Percentiles rank a stretch among this genome's conserved stretches.
Evolutionary conservation across 1,140 invertebrate genomes (phyloP).

Genomic region (Mactra quadrangularis): DNA sequence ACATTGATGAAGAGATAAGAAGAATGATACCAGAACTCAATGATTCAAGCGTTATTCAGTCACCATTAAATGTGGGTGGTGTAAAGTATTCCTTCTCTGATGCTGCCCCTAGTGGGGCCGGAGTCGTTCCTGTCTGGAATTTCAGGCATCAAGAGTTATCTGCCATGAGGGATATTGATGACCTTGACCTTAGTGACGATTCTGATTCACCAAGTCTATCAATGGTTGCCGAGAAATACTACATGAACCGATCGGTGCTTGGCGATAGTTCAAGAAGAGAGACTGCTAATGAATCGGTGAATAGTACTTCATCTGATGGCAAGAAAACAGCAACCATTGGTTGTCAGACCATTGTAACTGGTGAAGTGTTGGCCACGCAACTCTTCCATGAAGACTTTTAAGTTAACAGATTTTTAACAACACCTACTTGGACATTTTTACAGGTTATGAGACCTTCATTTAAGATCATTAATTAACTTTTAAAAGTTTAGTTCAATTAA

Average conservation of each 20-base stretch:
- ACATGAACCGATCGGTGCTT: slow-evolving; percentile 82
- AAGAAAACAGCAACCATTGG: slow-evolving; percentile 69
- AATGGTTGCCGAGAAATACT: slow-evolving; percentile 82
- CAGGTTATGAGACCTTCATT: too few species aligned
- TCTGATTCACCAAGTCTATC: slow-evolving; percentile 73
- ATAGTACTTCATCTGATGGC: slow-evolving; percentile 32
- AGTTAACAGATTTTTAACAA: slow-evolving; percentile 7
- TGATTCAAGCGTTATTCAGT: slow-evolving; percentile 72
- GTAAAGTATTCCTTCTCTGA: slow-evolving; percentile 80
- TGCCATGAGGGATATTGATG: slow-evolving; percentile 77
- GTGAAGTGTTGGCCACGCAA: slow-evolving; percentile 83
- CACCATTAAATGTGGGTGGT: slow-evolving; percentile 77
- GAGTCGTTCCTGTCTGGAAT: slow-evolving; percentile 83
- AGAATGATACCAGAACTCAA: slow-evolving; percentile 79
- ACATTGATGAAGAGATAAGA: slow-evolving; percentile 80
- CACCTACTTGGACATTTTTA: too few species aligned
- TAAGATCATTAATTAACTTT: too few species aligned
- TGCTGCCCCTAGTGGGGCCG: slow-evolving; percentile 81
- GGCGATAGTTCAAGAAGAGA: slow-evolving; percentile 76
- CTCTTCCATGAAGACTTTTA: slow-evolving; percentile 82
- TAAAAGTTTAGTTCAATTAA: too few species aligned
- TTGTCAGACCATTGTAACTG: slow-evolving; percentile 83
- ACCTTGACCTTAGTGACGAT: slow-evolving; percentile 78
- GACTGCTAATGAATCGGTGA: slow-evolving; percentile 7
- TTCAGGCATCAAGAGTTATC: slow-evolving; percentile 79